phyloP scores from a whole-genome alignment of 2,113 vertebrate genomes.

The Xyliphius kryptos region DNA sequence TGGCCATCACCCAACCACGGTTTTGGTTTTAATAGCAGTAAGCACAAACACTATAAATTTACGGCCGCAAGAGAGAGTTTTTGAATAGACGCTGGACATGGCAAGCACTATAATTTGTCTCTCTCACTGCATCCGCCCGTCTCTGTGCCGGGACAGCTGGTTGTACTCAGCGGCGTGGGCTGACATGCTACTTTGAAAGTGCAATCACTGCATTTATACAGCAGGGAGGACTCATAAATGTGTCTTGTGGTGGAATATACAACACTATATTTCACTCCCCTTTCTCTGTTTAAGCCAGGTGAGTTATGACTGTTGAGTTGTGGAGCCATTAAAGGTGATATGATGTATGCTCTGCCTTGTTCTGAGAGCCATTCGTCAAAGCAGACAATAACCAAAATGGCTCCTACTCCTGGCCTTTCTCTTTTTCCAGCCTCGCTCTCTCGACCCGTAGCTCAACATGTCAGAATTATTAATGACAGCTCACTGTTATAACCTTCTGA shows the following conservation, averaged over 20 bases:
- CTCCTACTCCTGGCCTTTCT: constrained; percentile 66
- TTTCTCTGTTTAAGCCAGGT: constrained; percentile 83
- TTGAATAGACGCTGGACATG: constrained; percentile 79
- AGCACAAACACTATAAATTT: constrained; percentile 96
- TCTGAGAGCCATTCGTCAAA: constrained; percentile 83
- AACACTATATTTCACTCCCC: constrained; percentile 77
- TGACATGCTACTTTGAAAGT: constrained; percentile 95
- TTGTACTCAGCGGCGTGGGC: constrained; percentile 76
- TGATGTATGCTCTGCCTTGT: too few relatives aligned
- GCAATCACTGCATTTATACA: constrained; percentile 96
- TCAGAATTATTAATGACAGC: constrained; percentile 80
- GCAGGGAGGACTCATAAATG: constrained; percentile 94
- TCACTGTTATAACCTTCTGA: constrained; percentile 77
- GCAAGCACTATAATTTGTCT: constrained; percentile 72
- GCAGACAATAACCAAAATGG: constrained; percentile 81
- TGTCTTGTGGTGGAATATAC: constrained; percentile 89
- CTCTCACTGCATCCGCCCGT: constrained; percentile 39
- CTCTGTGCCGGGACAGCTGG: constrained; percentile 77
- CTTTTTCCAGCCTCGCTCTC: constrained; percentile 24
- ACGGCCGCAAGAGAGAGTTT: constrained; percentile 81
- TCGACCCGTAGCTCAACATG: constrained; percentile 48
- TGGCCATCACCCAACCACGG: constrained; percentile 77
- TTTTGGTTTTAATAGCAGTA: constrained; percentile 95
- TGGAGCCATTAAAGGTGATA: constrained; percentile 93
- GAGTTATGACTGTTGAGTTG: constrained; percentile 88